Base-by-base conservation (phyloP, 2,888 invertebrate genomes). In the Platycheirus rosarum region DNA sequence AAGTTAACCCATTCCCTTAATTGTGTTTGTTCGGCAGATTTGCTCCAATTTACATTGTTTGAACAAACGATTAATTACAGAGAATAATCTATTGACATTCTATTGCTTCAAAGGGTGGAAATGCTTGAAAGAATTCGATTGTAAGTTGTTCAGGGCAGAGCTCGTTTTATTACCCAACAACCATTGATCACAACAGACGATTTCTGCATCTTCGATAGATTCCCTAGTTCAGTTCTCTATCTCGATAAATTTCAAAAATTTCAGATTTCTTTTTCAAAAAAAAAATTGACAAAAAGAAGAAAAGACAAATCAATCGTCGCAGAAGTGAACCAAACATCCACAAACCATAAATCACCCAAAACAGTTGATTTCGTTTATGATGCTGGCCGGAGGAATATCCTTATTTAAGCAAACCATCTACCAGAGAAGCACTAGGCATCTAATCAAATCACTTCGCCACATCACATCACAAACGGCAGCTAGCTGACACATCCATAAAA, bases 261-360 rank as follows among this genome's bases (percentile, higher is more conserved):
- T 35, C 14, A 18, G 40, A 20, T 4, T 66, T 65, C 42, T 6
- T 3, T 49, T 57, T n/a, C 13, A 57, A 53, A 49, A n/a, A n/a
- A 57, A 53, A 49, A 66, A 7, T 53, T 60, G 13, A 53, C 68
- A 44, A 16, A 78, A n/a, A n/a, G n/a, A 16, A 78, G 51, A 74
- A 53, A 66, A 84, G 69, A 84, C 84, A 84, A 84, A 84, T 84
- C 84, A 84, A 84, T 74, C 84, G 84, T 74, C 78, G 63, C 74
- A 84, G 78, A 77, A 78, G 78, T 84, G 77, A 84, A 74, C 73
- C 63, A 60, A 84, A 78, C 84, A 84, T 84, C 78, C 73, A 84
- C 78, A 78, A 77, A 84, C 78, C 69, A 84, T 84, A 78, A 84
- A 84, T 84, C 84, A 84, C 44, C 69, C 62, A 63, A n/a, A 63